Base-by-base conservation (phyloP, 2,113 vertebrate genomes). In the Cyanoliseus patagonus region DNA sequence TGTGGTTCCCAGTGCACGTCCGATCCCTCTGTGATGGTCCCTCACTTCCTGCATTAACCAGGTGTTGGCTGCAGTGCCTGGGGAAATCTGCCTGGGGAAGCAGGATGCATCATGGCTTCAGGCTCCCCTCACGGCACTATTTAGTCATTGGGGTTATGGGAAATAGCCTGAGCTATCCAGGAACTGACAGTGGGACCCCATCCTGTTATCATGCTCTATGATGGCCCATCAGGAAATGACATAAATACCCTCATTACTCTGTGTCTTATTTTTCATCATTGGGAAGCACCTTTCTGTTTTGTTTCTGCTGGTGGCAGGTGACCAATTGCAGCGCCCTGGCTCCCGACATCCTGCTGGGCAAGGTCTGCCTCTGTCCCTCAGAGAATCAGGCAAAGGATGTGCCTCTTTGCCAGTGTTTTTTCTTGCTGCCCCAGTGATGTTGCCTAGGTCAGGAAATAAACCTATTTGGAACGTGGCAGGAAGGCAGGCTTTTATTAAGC, bases 141-240 rank as follows among this genome's bases (percentile, higher is more conserved):
- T 95, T 90, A 92, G 81, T 94, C 94, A 95, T 74, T 92, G 82
- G 91, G 90, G 97, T 97, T 95, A 95, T 95, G 96, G 91, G 97
- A 97, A 97, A 97, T 78, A 83, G 96, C 80, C 88, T 87, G 63
- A 92, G 84, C 88, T 89, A 83, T 96, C 95, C 96, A 85, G 96
- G 96, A 97, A 97, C 96, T 96, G 95, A 97, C 96, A 97, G 85
- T 57, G 83, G 88, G 95, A 97, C 93, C 94, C 95, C 95, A 97
- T 97, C 97, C 97, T 97, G 97, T 97, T 97, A 97, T 97, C 97
- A 96, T 76, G 95, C 85, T 92, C 62, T 72, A 64, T 47, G 96
- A 95, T 93, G 83, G 90, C 70, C 91, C 88, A 46, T 87, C 95
- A 97, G 96, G 97, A 97, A 97, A 97, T 97, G 97, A 97, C 96